Base-by-base conservation (phyloP, 2,797 vertebrate species). In the Heliangelus exortis region DNA sequence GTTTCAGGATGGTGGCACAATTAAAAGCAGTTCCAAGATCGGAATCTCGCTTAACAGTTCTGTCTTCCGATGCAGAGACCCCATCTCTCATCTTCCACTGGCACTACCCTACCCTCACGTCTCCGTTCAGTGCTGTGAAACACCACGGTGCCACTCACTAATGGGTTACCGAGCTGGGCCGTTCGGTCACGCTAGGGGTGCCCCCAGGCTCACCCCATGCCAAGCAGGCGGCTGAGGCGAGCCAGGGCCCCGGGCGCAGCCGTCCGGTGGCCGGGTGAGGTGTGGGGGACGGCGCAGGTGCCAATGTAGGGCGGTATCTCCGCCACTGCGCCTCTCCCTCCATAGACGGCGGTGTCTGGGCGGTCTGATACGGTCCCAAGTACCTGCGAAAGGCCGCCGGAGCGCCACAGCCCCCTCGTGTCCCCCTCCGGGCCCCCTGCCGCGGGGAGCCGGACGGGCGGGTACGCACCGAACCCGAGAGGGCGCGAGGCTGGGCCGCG, bases 101-200 rank as follows among this genome's bases (percentile, higher is more conserved):
- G 31, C 61, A 1, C 31, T 63, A 22, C 15, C 36, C 1, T 20
- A 11, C 22, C 5, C n/a, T 5, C 59, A 10, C 23, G 20, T 9
- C 2, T 3, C 33, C 21, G 3, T 7, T 12, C 36, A 2, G 1
- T 2, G 25, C 59, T 12, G 34, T 14, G 9, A 9, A 10, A 12
- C 28, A 12, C 28, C 6, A 2, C 41, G 20, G 14, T 8, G 48
- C 4, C 43, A 25, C 39, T 7, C 6, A 4, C 47, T 13, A 14
- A 5, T 5, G 1, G 10, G 1, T 4, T 9, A 2, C 17, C 3
- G 34, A 26, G 34, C 28, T 2, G 12, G 4, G 2, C 3, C 31
- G 3, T 4, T 31, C 10, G 18, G 5, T 14, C 53, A 1, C 2
- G 4, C 4, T 7, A 2, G 12, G 59, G 51, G 1, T 17, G 34